These are phyloP conservation scores for Oscheius onirici DNA, from an alignment of 2,888 invertebrate genomes.

Conservation along the genomic window DNA sequence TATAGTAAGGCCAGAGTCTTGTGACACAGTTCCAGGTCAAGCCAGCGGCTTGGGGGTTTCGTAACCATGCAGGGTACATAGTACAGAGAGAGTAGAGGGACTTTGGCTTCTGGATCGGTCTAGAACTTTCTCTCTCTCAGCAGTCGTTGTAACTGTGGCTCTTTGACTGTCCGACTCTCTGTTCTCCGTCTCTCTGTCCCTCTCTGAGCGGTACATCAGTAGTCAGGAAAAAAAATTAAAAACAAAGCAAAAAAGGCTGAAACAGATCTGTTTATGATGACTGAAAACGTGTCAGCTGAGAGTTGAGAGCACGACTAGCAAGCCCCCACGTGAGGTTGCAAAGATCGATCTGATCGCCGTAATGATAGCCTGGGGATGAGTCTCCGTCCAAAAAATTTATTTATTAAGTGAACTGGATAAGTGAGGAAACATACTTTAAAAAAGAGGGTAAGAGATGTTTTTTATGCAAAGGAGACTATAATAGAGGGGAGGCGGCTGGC, in stretches of 20 bases:
- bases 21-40: too few species aligned
- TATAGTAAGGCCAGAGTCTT: too few species aligned
- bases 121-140: not conserved
- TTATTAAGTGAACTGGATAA: too few species aligned
- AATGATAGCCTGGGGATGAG: slow-evolving; percentile 8
- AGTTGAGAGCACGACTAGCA: not conserved
- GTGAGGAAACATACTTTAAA: too few species aligned
- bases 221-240: not conserved
- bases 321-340: not conserved
- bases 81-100: too few species aligned
- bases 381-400: too few species aligned
- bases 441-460: not conserved
- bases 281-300: not conserved
- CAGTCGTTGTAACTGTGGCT: not conserved
- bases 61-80: too few species aligned
- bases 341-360: slow-evolving; percentile 19
- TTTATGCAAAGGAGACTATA: not conserved
- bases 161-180: not conserved
- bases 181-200: not conserved
- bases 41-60: too few species aligned
- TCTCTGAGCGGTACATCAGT: not conserved
- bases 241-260: not conserved
- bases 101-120: not conserved
- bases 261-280: not conserved
- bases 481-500: slow-evolving; percentile 3